Evolutionary conservation across 2,888 invertebrate species (phyloP).

Genomic region (Plagodis pulveraria): DNA sequence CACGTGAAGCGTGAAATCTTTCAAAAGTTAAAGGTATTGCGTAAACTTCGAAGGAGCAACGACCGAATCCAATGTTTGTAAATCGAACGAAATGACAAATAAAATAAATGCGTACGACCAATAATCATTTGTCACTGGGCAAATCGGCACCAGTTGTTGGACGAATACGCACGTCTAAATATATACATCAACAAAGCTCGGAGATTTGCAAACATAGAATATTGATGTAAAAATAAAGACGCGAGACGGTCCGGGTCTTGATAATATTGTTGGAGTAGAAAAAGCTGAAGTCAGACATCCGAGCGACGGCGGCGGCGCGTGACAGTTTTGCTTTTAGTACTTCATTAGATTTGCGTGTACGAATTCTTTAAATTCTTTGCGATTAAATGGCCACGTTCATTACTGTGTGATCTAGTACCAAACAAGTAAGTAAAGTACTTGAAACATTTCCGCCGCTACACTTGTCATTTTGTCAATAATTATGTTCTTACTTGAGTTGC

Average conservation of each 20-base stretch:
- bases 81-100: constrained; percentile 54
- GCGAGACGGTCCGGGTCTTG: constrained; percentile 2
- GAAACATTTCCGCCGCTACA: constrained; percentile 14
- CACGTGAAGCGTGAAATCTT: constrained; percentile 11
- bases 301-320: neutral
- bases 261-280: neutral
- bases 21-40: constrained; percentile 41
- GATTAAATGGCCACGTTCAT: constrained; percentile 24
- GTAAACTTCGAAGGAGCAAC: constrained; percentile 58
- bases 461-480: constrained; percentile 25
- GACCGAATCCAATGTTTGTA: constrained; percentile 58
- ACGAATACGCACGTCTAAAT: constrained; percentile 56
- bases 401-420: constrained; percentile 16
- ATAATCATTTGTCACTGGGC: constrained; percentile 59
- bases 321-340: constrained; percentile 14
- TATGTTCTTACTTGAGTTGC: constrained; percentile 11
- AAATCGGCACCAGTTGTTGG: constrained; percentile 44
- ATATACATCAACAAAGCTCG: constrained; percentile 62
- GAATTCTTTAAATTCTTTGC: constrained; percentile 17
- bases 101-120: constrained; percentile 51
- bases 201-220: constrained; percentile 26
- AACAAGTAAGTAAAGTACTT: constrained; percentile 13
- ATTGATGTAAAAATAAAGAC: constrained; percentile 16
- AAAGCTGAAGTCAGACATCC: neutral
- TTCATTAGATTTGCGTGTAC: constrained; percentile 8